Evolutionary conservation across 2,888 invertebrate genomes (phyloP), one percentile per base, ranked within the genome.

Genomic region (Macrosoma leucophasiata): DNA sequence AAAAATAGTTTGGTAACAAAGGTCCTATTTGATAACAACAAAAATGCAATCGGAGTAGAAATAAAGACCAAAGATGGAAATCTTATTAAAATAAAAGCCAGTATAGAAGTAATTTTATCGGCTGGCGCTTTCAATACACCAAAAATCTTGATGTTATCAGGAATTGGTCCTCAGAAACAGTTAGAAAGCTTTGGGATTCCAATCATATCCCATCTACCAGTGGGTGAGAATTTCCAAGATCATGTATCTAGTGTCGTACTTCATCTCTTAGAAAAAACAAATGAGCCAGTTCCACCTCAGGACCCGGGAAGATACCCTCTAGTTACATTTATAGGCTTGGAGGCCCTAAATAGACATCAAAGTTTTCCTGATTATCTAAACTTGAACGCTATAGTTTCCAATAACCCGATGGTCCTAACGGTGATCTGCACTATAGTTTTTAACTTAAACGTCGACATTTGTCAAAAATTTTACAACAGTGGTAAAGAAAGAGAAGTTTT

Each of bases 181-280:
- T 44, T 67, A 10, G 38, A 54, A 19, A 37, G 43, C 13, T 44
- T 58, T 26, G 38, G 43, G 7, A 64, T 68, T 31, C 26, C 54
- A 28, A 48, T 60, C 1, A 5, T 58, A 21, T 44, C 52, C 1
- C 48, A 66, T 38, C 41, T 65, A 18, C 62, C 66, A 9, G 65
- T 67, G 17, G 67, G 67, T 1, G 43, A 60, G 39, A 62, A 63
- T 29, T 39, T 63, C 4, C 57, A 60, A 25, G 66, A 67, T 30
- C 66, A 65, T n/a, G 36, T 42, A 78, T 61, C 39, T 49, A 51
- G 7, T 54, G 52, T 3, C 66, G 29, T 12, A 23, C 7, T 7
- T 12, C 23, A 23, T 13, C 2, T 13, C 6, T 8, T 3, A 21
- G 10, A n/a, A 9, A 21, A 21, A 9, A 6, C n/a, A n/a, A 9